Base-by-base conservation (phyloP, 2,113 vertebrate species). In the Pygoscelis antarcticus region DNA sequence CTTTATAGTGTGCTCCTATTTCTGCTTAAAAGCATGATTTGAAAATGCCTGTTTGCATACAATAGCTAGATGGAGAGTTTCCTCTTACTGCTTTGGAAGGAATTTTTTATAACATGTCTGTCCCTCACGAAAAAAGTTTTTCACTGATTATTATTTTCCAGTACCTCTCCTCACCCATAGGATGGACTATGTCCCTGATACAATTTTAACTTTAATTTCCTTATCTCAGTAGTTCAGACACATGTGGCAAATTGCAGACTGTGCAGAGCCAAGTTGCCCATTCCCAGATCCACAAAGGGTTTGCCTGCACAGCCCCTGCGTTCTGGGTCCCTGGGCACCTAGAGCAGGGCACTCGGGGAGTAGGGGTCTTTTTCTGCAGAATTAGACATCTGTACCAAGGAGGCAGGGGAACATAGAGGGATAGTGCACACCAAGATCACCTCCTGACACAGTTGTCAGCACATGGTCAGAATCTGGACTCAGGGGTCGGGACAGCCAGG, bases 401-500 rank as follows among this genome's bases (percentile, higher is more conserved):
- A 49, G 5, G 4, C 47, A 36, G 15, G 19, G 23, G 25, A 51
- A 9, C 14, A 29, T 1, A 51, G 11, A 38, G 55, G 3, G 13
- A 40, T 12, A 38, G 21, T 2, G 5, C 21, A 70, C 19, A 40
- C 13, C 21, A 13, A 2, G 1, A 6, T 52, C 54, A 52, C 17
- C 34, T 83, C 23, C 66, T 80, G 52, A 36, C 29, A 12, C 3
- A 9, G 11, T 5, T 42, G 29, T 34, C 60, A 71, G 68, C 16
- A 13, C 0, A 0, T 16, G 22, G 17, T 60, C 46, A 40, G 34
- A 30, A 36, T 30, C 21, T 2, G 38, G 55, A 8, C 10, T 26
- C 20, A 11, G 36, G 26, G 72, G 5, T 1, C 1, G 0, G 54
- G 40, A 25, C 25, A 40, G 21, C 8, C 0, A 4, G 4, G 17